Evolutionary conservation across 2,797 vertebrate genomes (phyloP).

Genomic region (Mallotus villosus): DNA sequence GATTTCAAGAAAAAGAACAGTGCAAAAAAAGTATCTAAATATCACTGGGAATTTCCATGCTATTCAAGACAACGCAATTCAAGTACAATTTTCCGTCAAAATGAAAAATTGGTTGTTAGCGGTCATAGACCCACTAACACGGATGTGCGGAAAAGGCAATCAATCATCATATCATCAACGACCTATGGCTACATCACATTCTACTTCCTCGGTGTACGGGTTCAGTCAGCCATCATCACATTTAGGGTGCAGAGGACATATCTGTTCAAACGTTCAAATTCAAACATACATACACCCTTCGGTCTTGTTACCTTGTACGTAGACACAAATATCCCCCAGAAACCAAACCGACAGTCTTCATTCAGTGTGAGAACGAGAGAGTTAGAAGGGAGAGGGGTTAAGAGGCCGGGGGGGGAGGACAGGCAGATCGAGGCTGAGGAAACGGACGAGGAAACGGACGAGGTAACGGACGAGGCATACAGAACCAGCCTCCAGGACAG

Average conservation of each 20-base stretch:
- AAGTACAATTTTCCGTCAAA: conserved; percentile 23
- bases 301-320: neutral
- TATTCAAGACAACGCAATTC: neutral
- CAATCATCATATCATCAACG: neutral
- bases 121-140: neutral
- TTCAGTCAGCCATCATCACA: conserved; percentile 24
- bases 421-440: neutral
- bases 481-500: conserved; percentile 16
- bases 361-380: conserved; percentile 11
- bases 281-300: conserved; percentile 8
- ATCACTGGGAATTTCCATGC: neutral
- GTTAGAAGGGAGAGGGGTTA: conserved; percentile 13
- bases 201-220: neutral
- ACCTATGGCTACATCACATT: neutral
- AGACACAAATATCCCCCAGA: neutral
- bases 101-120: conserved; percentile 28
- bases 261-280: neutral
- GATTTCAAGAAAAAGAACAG: neutral
- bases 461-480: neutral
- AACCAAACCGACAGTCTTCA: conserved; percentile 16
- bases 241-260: conserved; percentile 22
- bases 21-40: neutral
- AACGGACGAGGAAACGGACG: neutral
- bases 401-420: neutral
- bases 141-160: neutral